These are phyloP conservation scores for Trialeurodes vaporariorum DNA, from an alignment of 1,140 invertebrate genomes.

Conservation along the genomic window DNA sequence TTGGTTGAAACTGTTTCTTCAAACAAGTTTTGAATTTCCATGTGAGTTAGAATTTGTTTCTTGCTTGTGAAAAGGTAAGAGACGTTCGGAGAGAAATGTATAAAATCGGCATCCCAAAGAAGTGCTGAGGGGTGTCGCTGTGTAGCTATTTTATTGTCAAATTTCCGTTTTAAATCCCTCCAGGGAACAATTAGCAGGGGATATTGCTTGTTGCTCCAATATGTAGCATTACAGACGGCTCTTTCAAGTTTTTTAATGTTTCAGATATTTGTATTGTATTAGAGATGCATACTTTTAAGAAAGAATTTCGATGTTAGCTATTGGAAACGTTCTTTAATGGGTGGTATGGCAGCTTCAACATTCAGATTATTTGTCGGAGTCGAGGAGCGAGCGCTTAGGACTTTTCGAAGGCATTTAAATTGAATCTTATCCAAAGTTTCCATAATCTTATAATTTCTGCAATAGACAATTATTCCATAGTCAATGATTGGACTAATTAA, in stretches of 20 bases:
- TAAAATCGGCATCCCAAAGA: neutral
- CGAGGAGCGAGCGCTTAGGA: neutral
- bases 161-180: neutral
- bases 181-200: neutral
- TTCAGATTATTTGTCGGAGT: neutral
- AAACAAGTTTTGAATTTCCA: neutral
- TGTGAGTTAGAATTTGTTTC: neutral
- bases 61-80: neutral
- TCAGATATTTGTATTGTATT: neutral
- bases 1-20: neutral
- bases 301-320: neutral
- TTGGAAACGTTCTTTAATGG: neutral
- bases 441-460: neutral
- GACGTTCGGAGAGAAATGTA: neutral
- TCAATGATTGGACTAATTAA: neutral
- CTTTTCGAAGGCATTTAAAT: neutral
- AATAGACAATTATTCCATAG: neutral
- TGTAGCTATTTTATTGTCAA: neutral
- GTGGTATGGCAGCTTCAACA: neutral
- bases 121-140: neutral
- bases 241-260: neutral
- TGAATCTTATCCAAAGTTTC: neutral
- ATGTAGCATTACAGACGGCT: neutral
- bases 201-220: neutral
- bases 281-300: neutral